These are phyloP conservation scores for Lasiommata megera DNA, from an alignment of 2,888 invertebrate genomes.

Conservation along the genomic window DNA sequence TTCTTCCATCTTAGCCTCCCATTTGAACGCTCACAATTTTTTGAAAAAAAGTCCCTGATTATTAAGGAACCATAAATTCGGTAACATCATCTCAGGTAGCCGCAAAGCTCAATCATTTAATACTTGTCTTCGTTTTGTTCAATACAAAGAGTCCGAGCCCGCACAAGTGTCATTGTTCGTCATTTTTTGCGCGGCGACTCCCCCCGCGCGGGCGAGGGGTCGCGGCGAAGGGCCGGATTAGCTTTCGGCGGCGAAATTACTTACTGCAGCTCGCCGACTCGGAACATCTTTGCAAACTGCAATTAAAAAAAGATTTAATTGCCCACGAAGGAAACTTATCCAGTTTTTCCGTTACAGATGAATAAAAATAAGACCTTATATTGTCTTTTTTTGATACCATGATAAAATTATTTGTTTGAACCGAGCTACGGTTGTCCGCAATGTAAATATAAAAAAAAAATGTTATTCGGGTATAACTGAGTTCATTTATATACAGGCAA, in stretches of 20 bases:
- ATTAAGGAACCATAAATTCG: neutral
- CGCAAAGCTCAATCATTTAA: conserved; percentile 5
- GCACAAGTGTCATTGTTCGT: neutral
- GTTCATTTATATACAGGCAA: too few relatives aligned
- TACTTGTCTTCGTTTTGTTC: neutral
- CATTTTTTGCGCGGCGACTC: neutral
- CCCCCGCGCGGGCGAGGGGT: neutral
- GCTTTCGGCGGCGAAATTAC: conserved; percentile 2
- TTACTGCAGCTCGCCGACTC: neutral
- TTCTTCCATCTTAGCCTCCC: too few relatives aligned
- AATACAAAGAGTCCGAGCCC: neutral
- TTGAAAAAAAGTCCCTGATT: neutral
- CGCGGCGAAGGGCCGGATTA: neutral
- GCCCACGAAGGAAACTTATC: neutral
- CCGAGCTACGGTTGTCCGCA: too few relatives aligned
- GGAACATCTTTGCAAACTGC: neutral
- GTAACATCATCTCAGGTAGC: neutral
- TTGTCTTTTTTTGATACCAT: too few relatives aligned
- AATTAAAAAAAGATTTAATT: neutral
- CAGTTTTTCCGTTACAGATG: neutral
- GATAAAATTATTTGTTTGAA: too few relatives aligned
- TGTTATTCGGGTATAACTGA: too few relatives aligned
- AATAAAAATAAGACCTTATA: too few relatives aligned
- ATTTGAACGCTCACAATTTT: too few relatives aligned
- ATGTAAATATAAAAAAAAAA: too few relatives aligned